Evolutionary conservation across 2,113 vertebrate genomes (phyloP).

Genomic region (Cygnus atratus): DNA sequence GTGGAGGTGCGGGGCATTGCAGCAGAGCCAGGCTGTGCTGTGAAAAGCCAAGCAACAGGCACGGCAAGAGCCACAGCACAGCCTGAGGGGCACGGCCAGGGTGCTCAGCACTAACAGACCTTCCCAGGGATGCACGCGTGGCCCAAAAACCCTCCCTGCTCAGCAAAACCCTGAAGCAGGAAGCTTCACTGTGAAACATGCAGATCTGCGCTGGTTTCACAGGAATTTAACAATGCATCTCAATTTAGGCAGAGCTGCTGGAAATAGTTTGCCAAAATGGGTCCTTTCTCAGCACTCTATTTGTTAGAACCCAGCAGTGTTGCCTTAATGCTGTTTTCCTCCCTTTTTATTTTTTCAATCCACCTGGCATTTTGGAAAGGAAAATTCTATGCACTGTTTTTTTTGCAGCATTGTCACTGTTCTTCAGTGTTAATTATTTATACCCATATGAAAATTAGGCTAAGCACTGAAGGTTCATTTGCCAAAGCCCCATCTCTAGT

Average conservation of each 20-base stretch:
- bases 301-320: background rate
- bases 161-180: background rate
- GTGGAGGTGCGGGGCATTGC: background rate
- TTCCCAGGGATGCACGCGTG: accelerated
- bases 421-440: conserved; percentile 28
- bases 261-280: accelerated
- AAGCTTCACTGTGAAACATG: accelerated
- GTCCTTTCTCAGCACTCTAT: background rate
- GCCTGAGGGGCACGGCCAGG: background rate
- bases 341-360: background rate
- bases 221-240: background rate
- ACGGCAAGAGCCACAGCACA: accelerated
- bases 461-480: background rate
- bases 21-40: background rate
- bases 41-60: accelerated
- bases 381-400: background rate
- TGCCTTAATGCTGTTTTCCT: background rate
- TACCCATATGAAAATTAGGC: background rate
- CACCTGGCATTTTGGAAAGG: background rate
- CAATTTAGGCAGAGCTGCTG: background rate
- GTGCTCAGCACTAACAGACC: background rate
- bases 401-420: background rate
- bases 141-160: too few relatives aligned
- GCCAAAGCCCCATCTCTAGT: background rate
- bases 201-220: background rate